Evolutionary conservation across 2,888 invertebrate species (phyloP).

Genomic region (Lasioglossum figueresi): DNA sequence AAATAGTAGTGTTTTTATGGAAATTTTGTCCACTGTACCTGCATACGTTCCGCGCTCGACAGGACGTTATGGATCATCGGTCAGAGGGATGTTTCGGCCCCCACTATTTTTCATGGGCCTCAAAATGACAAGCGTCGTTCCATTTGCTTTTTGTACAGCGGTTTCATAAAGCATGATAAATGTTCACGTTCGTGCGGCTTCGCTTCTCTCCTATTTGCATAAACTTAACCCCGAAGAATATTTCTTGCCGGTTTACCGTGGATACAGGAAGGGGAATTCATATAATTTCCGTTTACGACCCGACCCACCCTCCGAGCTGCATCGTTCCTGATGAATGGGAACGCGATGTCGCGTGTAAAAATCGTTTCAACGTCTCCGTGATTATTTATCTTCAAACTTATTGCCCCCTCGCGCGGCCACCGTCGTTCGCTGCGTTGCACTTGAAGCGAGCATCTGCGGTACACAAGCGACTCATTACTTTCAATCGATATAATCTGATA

Average conservation of each 20-base stretch:
- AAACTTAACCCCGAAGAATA: constrained; percentile 42
- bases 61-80: constrained; percentile 50
- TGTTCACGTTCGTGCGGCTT: constrained; percentile 38
- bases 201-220: constrained; percentile 37
- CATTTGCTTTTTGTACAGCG: constrained; percentile 64
- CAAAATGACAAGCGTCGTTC: constrained; percentile 57
- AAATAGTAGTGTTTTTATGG: too few relatives aligned
- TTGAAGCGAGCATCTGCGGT: neutral
- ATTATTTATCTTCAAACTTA: neutral
- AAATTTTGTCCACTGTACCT: neutral
- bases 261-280: neutral
- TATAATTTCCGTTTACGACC: constrained; percentile 20
- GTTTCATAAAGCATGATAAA: constrained; percentile 61
- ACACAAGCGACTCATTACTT: neutral
- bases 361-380: neutral
- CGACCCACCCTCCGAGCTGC: neutral
- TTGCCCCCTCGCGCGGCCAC: neutral
- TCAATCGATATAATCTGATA: neutral
- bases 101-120: constrained; percentile 63
- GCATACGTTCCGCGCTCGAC: neutral
- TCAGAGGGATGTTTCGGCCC: constrained; percentile 45
- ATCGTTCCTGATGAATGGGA: constrained; percentile 12
- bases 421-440: neutral
- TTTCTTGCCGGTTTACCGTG: constrained; percentile 1
- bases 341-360: constrained; percentile 9